Evolutionary conservation across 2,888 invertebrate species (phyloP).

Genomic region (Stenodera caucasica): DNA sequence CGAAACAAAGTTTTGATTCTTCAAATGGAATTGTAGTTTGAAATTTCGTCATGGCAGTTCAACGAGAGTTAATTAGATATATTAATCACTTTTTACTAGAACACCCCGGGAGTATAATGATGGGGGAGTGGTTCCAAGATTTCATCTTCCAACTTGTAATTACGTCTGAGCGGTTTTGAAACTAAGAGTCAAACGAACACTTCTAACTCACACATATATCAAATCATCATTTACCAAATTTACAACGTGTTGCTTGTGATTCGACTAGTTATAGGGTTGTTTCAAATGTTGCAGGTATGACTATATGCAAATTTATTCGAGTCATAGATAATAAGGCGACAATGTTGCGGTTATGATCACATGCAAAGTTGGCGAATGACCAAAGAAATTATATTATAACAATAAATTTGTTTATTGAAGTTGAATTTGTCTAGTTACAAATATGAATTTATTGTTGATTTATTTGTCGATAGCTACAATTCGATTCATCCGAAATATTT

Average conservation of each 20-base stretch:
- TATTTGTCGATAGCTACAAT: background rate
- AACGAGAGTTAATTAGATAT: constrained; percentile 51
- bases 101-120: constrained; percentile 44
- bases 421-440: background rate
- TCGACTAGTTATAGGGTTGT: too few relatives aligned
- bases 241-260: constrained; percentile 2
- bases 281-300: too few relatives aligned
- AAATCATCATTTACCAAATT: background rate
- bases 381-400: constrained; percentile 16
- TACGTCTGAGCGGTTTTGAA: constrained; percentile 37
- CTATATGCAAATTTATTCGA: too few relatives aligned
- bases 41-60: constrained; percentile 47
- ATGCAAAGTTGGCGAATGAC: constrained; percentile 34
- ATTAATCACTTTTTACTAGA: constrained; percentile 52
- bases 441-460: background rate
- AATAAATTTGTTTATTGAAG: constrained; percentile 21
- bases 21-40: constrained; percentile 49
- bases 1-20: constrained; percentile 43
- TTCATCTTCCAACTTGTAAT: constrained; percentile 45
- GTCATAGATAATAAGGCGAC: too few relatives aligned
- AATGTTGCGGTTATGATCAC: constrained; percentile 30
- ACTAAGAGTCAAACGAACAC: constrained; percentile 12
- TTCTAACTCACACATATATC: constrained; percentile 24
- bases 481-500: constrained; percentile 1
- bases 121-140: constrained; percentile 42